Evolutionary conservation across 92 coral and sea anemone species (phyloP).

Genomic region (Bergia puertoricense): DNA sequence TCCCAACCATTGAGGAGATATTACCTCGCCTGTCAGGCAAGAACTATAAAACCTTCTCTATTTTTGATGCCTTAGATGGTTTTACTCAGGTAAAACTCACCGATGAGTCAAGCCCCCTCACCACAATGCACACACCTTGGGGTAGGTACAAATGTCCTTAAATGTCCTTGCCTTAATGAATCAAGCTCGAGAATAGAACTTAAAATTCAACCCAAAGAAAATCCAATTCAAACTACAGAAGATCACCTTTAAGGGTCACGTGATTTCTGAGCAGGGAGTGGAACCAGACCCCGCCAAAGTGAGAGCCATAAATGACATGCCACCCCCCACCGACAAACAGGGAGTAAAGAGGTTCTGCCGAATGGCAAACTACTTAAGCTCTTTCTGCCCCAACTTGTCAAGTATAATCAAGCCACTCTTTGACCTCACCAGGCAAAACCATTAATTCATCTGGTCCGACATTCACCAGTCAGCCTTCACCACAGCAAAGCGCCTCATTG

Average conservation of each 20-base stretch:
- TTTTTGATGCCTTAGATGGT: constrained; percentile 53
- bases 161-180: constrained; percentile 43
- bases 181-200: constrained; percentile 45
- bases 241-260: too few species aligned
- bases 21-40: constrained; percentile 42
- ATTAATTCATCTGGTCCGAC: constrained; percentile 43
- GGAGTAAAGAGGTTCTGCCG: too few species aligned
- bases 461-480: constrained; percentile 40
- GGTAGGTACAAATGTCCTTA: constrained; percentile 26
- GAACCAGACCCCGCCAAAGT: too few species aligned
- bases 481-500: constrained; percentile 41
- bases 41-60: constrained; percentile 44
- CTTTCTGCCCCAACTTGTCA: background rate
- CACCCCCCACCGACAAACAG: too few species aligned
- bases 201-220: constrained; percentile 48
- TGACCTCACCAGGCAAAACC: constrained; percentile 37
- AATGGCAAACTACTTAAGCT: too few species aligned
- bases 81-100: constrained; percentile 49
- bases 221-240: constrained; percentile 37
- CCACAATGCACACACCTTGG: constrained; percentile 51
- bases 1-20: constrained; percentile 38
- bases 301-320: too few species aligned
- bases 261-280: too few species aligned
- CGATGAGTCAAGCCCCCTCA: constrained; percentile 45
- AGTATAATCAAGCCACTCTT: constrained; percentile 42